A percentile compares a stretch with the other conserved stretches of the same genome.
phyloP scores from a whole-genome alignment of 2,113 vertebrate genomes.

The Ophiodon elongatus region DNA sequence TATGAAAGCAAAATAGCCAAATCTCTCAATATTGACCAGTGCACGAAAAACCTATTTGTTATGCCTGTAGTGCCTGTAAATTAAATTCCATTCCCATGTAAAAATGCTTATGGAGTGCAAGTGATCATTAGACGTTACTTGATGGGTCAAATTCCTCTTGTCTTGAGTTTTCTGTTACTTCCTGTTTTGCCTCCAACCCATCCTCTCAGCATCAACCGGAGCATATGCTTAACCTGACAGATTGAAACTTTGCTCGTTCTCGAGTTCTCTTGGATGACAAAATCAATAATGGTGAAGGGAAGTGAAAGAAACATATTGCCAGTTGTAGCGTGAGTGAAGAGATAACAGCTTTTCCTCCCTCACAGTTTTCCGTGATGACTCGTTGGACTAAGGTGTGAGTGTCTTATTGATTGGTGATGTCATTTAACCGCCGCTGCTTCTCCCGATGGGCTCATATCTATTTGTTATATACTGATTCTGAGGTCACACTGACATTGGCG shows the following conservation, averaged over 20 bases:
- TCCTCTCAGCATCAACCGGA: conserved; percentile 10
- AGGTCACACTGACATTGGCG: conserved; percentile 4
- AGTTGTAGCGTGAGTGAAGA: conserved; percentile 45
- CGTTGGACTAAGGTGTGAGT: conserved; percentile 40
- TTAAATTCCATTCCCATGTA: not conserved
- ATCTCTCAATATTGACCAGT: not conserved
- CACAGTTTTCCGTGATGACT: conserved; percentile 47
- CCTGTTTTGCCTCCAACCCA: not conserved
- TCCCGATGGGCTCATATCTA: conserved; percentile 22
- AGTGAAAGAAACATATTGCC: conserved; percentile 39
- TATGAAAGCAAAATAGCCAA: not conserved
- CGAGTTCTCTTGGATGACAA: conserved; percentile 42
- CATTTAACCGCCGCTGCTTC: conserved; percentile 23
- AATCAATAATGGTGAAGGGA: conserved; percentile 56
- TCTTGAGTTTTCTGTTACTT: not conserved
- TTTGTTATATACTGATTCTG: conserved; percentile 13
- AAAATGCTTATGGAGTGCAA: not conserved
- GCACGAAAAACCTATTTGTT: not conserved
- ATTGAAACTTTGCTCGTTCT: conserved; percentile 33
- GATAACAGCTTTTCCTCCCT: conserved; percentile 37
- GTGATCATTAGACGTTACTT: not conserved
- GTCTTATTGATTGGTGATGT: conserved; percentile 59
- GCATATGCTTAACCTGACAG: conserved; percentile 37
- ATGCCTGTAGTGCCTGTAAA: not conserved
- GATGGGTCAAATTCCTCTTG: not conserved